Evolutionary conservation across 2,888 invertebrate species (phyloP).

Genomic region (Carabus problematicus): DNA sequence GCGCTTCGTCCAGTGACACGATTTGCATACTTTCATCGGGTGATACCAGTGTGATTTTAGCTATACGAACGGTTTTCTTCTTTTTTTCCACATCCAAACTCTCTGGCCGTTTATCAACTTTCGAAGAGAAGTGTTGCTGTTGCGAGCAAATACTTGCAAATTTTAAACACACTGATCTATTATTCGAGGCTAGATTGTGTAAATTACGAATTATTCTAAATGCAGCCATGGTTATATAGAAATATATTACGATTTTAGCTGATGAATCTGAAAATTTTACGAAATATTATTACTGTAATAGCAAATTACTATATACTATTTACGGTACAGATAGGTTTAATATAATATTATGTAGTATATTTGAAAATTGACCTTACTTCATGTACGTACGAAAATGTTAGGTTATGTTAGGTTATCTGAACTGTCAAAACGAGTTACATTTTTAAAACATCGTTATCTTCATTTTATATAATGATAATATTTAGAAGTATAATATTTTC

Average conservation of each 20-base stretch:
- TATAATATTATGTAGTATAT: too few species aligned
- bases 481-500: constrained; percentile 24
- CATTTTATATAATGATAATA: constrained; percentile 31
- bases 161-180: constrained; percentile 31
- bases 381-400: constrained; percentile 23
- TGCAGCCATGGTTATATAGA: constrained; percentile 36
- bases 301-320: constrained; percentile 16
- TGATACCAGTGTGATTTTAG: constrained; percentile 72
- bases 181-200: constrained; percentile 25
- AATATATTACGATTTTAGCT: constrained; percentile 2
- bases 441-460: constrained; percentile 7
- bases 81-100: constrained; percentile 47
- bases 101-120: constrained; percentile 35
- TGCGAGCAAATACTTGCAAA: constrained; percentile 26
- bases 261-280: constrained; percentile 3
- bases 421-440: constrained; percentile 30
- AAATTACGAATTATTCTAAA: constrained; percentile 35
- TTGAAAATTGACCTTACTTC: too few species aligned
- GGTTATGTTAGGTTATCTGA: constrained; percentile 38
- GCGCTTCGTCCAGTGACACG: constrained; percentile 72
- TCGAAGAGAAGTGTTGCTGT: constrained; percentile 42
- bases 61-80: constrained; percentile 54
- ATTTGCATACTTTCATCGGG: constrained; percentile 65
- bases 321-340: constrained; percentile 50
- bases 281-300: background rate